These are phyloP conservation scores for Protonemura montana DNA, from an alignment of 2,888 invertebrate genomes.

Conservation along the genomic window DNA sequence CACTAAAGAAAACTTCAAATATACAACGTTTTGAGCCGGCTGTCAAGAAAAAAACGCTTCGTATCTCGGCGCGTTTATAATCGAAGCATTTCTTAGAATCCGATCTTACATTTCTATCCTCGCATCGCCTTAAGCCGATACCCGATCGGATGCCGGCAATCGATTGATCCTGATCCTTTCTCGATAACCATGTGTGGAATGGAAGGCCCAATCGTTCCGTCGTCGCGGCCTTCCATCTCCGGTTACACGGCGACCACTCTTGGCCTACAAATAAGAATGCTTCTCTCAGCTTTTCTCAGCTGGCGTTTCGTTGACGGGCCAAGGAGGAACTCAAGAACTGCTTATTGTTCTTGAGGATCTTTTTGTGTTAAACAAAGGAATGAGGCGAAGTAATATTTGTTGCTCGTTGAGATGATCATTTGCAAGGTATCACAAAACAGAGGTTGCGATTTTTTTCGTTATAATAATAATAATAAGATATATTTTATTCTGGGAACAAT, in stretches of 20 bases:
- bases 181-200: background rate
- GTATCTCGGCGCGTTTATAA: background rate
- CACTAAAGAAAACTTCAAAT: background rate
- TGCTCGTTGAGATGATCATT: no score
- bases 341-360: no score
- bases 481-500: no score
- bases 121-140: background rate
- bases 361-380: no score
- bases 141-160: background rate
- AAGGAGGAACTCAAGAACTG: no score
- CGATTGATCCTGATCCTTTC: background rate
- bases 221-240: background rate
- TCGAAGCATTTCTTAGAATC: background rate
- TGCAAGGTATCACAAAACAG: no score
- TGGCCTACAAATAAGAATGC: background rate
- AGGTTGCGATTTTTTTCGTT: no score
- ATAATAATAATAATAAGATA: no score
- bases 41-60: background rate
- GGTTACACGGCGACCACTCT: background rate
- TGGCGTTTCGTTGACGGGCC: no score
- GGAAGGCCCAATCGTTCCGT: background rate
- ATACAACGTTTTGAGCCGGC: background rate
- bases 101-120: background rate
- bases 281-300: background rate
- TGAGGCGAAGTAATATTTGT: no score